Evolutionary conservation across 2,797 vertebrate genomes (phyloP).

Genomic region (Cichlasoma orientale): DNA sequence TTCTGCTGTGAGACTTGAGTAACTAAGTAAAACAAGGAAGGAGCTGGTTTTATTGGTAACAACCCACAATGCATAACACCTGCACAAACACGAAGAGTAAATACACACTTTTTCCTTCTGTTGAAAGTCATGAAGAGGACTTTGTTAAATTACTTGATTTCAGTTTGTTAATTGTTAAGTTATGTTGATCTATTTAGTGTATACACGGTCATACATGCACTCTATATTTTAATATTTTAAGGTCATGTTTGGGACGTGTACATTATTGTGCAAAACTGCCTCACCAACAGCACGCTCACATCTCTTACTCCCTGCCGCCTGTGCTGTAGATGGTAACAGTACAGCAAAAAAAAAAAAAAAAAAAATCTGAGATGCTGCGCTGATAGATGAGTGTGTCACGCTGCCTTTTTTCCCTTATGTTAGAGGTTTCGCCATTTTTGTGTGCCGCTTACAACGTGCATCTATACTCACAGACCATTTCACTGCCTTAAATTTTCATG

Average conservation of each 20-base stretch:
- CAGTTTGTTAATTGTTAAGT: neutral
- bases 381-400: constrained; percentile 67
- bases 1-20: constrained; percentile 38
- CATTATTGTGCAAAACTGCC: constrained; percentile 3
- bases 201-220: neutral
- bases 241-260: neutral
- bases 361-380: constrained; percentile 44
- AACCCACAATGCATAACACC: constrained; percentile 11
- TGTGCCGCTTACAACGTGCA: constrained; percentile 32
- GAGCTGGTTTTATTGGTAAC: constrained; percentile 33
- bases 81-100: neutral
- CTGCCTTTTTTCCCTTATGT: constrained; percentile 49
- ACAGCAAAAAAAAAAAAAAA: constrained; percentile 45
- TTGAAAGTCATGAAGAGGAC: neutral
- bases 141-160: constrained; percentile 10
- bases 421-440: constrained; percentile 31
- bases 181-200: too few relatives aligned
- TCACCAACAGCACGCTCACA: constrained; percentile 30
- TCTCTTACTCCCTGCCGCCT: constrained; percentile 26
- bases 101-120: neutral
- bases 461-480: neutral
- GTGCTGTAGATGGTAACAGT: constrained; percentile 57
- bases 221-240: neutral
- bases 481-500: neutral
- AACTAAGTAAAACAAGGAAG: constrained; percentile 38